Base-by-base conservation (phyloP, 2,113 vertebrate genomes). In the Haplotaxodon microlepis region DNA sequence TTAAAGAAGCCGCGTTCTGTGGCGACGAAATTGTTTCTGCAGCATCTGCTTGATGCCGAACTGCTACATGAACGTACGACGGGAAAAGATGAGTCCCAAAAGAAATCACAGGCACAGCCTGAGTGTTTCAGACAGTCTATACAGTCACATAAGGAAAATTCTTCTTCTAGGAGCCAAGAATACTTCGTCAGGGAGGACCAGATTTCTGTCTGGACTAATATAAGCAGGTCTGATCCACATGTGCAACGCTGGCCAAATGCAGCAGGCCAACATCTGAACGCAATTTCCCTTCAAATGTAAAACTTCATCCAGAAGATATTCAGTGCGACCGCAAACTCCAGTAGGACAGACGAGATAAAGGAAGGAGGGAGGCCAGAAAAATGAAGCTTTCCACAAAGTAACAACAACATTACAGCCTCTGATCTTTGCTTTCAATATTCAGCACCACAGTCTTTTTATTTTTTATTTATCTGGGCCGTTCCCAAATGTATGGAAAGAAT, bases 281-380 rank as follows among this genome's bases (percentile, higher is more conserved):
- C 93, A 96, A 96, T 96, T 95, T 96, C 93, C 94, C 91, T 90
- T 92, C 88, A 93, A 93, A 96, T 95, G 94, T 92, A 87, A 92
- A 92, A 94, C 91, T 93, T 94, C 88, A 94, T 94, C 93, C 94
- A 93, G 92, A 93, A 93, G 86, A 93, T 90, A 95, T 95, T 93
- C 90, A 89, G 81, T 88, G 83, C 79, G 82, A 94, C 94, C 83
- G 8, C 91, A 91, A 82, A 90, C 81, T 82, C 81, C 34, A 73
- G 83, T 92, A 78, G 85, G 83, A 92, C 85, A 78, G 85, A n/a
- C 21, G 54, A 87, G 86, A 87, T 89, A 21, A 91, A 82, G 85
- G 71, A 79, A 38, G 82, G 81, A 81, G 54, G 27, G 54, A 61
- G 54, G 80, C 82, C 27, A 89, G 78, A 92, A 81, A 90, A 89